Percentiles rank a stretch among this genome's conserved stretches.
phyloP scores from a whole-genome alignment of 2,113 vertebrate species.

The Pygoscelis adeliae region DNA sequence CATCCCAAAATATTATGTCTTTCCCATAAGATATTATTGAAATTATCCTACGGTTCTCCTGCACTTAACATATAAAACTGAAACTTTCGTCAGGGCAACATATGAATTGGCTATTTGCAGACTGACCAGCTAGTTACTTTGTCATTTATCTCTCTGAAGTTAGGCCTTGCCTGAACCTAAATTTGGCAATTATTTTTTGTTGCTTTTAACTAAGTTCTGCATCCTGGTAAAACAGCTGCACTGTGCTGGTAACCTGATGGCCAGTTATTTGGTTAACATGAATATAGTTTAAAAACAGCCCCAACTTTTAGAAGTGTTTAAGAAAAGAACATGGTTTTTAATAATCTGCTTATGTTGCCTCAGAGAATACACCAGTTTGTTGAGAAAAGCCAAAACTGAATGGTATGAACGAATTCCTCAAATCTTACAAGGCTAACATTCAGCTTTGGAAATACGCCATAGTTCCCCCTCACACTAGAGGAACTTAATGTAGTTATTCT shows the following conservation, averaged over 20 bases:
- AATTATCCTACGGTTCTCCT: neutral
- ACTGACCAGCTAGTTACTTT: neutral
- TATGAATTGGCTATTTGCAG: neutral
- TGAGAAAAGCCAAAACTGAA: neutral
- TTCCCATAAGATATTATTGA: neutral
- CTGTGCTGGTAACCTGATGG: neutral
- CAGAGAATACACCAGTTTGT: neutral
- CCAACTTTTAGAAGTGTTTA: neutral
- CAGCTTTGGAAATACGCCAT: neutral
- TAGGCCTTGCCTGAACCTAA: neutral
- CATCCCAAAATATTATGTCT: neutral
- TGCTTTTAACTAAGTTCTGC: neutral
- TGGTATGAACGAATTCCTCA: neutral
- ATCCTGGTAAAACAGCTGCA: neutral
- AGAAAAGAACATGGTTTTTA: neutral
- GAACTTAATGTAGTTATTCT: neutral
- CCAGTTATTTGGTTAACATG: neutral
- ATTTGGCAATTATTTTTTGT: neutral
- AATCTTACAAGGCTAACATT: neutral
- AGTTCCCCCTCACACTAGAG: neutral
- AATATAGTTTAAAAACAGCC: neutral
- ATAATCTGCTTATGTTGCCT: neutral
- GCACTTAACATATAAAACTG: neutral
- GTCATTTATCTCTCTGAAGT: neutral
- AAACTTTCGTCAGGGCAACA: neutral